A percentile compares a stretch with the other conserved stretches of the same genome.
These are phyloP conservation scores for Chydorus sphaericus DNA, from an alignment of 2,888 invertebrate species.

Conservation along the genomic window DNA sequence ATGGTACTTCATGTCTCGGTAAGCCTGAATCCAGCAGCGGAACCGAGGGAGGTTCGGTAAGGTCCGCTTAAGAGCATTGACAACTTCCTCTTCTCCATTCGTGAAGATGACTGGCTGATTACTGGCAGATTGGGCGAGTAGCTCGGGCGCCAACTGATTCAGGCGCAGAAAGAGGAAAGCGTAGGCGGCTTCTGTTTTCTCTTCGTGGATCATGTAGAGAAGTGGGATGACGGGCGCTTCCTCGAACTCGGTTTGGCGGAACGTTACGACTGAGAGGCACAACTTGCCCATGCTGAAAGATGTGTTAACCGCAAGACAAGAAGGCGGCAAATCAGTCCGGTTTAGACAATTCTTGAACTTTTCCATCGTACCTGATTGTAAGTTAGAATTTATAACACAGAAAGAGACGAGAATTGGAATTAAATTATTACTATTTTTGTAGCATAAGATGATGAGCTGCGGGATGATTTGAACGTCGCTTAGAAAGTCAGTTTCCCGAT, in stretches of 20 bases:
- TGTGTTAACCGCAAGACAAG: background rate
- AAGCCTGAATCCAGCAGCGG: background rate
- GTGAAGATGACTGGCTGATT: too few relatives aligned
- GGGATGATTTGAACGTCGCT: background rate
- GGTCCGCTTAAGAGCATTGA: background rate
- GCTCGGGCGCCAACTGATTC: background rate
- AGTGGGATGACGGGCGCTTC: background rate
- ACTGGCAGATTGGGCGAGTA: background rate
- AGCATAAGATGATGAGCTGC: background rate
- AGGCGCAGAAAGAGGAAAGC: background rate
- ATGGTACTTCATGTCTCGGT: background rate
- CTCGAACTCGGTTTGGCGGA: slow-evolving; percentile 4
- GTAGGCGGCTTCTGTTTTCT: background rate
- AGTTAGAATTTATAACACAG: too few relatives aligned
- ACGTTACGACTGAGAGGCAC: background rate
- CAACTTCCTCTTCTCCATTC: background rate
- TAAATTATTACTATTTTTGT: background rate
- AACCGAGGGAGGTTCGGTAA: background rate
- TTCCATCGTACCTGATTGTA: background rate
- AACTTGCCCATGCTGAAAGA: background rate
- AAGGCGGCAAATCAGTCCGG: background rate
- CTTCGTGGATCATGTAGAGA: slow-evolving; percentile 9
- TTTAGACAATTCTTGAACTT: background rate
- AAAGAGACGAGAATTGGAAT: background rate
- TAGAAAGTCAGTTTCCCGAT: background rate